Evolutionary conservation across 2,888 invertebrate genomes (phyloP), one percentile per base, ranked within the genome.

Genomic region (Cheilosia variabilis): DNA sequence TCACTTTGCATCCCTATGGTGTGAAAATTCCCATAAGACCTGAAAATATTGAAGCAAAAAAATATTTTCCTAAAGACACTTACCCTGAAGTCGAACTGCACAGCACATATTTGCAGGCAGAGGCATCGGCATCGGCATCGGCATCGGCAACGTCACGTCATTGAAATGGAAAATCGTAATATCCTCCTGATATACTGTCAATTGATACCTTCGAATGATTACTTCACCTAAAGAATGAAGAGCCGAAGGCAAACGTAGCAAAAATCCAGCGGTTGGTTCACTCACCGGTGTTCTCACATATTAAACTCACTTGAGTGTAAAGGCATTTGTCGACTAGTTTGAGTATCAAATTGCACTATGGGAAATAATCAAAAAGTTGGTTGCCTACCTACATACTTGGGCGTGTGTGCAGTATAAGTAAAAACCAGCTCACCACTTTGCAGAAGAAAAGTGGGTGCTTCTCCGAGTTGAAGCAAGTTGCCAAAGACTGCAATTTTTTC

Each of bases 151-250:
- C 31, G 31, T 31, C 73, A 68, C 66, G 76, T 45, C 84, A 80
- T 60, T 86, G 69, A 75, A 75, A 87, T 86, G 88, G 88, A 88
- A 88, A 88, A 88, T 88, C 86, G 76, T 86, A 82, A 80, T 88
- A 88, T 88, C 88, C 87, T 88, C 87, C 80, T 60, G 84, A 78
- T 78, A 78, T 78, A 79, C 82, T 86, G 86, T 77, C 73, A 87
- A 87, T 76, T 65, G 87, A 87, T 87, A 87, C 83, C 60, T 72
- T 73, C 55, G 24, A 73, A 73, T 87, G 57, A 76, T 78, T 76
- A 80, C 86, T 81, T 80, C 77, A 77, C 66, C 76, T 66, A 37
- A 55, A 86, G 72, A 86, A 81, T 57, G 62, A 52, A 68, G 45
- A 53, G 41, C 52, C 58, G 41, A 86, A 86, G 43, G 77, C 76